Conservation (phyloP, 2,888 invertebrate genomes). For the Callimorpha dominula region DNA sequence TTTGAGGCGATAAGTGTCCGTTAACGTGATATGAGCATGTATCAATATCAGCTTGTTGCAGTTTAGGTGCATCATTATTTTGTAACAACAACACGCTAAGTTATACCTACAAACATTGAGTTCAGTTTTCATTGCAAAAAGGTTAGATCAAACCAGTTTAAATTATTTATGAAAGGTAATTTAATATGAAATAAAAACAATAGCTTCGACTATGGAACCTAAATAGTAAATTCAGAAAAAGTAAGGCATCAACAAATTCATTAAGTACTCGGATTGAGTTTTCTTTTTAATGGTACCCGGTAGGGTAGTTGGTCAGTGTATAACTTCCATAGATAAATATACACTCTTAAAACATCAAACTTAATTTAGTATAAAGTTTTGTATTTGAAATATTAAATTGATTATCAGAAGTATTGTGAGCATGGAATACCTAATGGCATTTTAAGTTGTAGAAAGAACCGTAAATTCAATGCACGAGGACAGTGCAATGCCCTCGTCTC, state of each 20-base stretch:
- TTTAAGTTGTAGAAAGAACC: background rate
- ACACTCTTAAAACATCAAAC: background rate
- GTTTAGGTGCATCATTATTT: conserved; percentile 25
- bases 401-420: background rate
- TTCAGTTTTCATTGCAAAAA: background rate
- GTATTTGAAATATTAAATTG: background rate
- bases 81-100: conserved; percentile 9
- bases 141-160: background rate
- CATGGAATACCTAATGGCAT: background rate
- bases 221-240: background rate
- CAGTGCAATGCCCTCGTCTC: conserved; percentile 10
- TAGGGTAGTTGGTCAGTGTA: too few relatives aligned
- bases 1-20: conserved; percentile 71
- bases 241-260: background rate
- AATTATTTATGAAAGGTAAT: background rate
- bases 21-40: conserved; percentile 46
- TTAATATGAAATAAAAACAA: background rate
- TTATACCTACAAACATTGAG: conserved; percentile 1
- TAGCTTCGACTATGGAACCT: background rate
- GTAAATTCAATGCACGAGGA: background rate
- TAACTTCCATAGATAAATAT: background rate
- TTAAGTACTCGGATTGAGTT: background rate
- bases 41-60: conserved; percentile 29
- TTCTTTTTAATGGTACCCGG: background rate
- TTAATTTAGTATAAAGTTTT: background rate